These are phyloP conservation scores for Eumeta japonica DNA, from an alignment of 1,140 invertebrate genomes.

Conservation along the genomic window DNA sequence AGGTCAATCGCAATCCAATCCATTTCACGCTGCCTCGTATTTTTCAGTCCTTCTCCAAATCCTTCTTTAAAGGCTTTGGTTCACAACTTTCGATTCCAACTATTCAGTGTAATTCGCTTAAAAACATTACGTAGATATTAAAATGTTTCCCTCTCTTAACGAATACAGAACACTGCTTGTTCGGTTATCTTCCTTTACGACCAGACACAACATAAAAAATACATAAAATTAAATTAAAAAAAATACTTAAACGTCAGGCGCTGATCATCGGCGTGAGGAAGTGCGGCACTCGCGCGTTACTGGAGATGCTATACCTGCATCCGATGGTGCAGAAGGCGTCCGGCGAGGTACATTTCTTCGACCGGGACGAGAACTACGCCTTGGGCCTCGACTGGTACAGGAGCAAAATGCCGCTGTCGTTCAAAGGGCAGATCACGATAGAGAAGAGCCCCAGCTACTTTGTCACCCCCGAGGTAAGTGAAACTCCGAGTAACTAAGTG, in stretches of 20 bases:
- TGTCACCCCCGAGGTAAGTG: slow-evolving; percentile 86
- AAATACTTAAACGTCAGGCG: slow-evolving; percentile 63
- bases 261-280: slow-evolving; percentile 93
- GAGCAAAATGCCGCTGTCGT: slow-evolving; percentile 88
- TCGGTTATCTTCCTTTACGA: no score
- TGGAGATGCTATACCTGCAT: slow-evolving; percentile 93
- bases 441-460: slow-evolving; percentile 98
- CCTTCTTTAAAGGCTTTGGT: no score
- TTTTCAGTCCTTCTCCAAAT: no score
- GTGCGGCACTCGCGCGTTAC: slow-evolving; percentile 87
- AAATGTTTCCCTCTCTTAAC: no score
- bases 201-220: no score
- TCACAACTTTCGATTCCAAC: no score
- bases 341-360: slow-evolving; percentile 93
- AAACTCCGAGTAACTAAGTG: background rate
- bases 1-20: no score
- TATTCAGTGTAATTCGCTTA: no score
- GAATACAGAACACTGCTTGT: no score
- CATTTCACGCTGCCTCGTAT: no score
- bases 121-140: no score
- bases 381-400: slow-evolving; percentile 91
- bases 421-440: slow-evolving; percentile 87
- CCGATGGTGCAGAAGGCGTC: slow-evolving; percentile 89
- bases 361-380: slow-evolving; percentile 86
- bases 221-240: no score